These are phyloP conservation scores for Harpalus rubripes DNA, from an alignment of 2,888 invertebrate species.

Conservation along the genomic window DNA sequence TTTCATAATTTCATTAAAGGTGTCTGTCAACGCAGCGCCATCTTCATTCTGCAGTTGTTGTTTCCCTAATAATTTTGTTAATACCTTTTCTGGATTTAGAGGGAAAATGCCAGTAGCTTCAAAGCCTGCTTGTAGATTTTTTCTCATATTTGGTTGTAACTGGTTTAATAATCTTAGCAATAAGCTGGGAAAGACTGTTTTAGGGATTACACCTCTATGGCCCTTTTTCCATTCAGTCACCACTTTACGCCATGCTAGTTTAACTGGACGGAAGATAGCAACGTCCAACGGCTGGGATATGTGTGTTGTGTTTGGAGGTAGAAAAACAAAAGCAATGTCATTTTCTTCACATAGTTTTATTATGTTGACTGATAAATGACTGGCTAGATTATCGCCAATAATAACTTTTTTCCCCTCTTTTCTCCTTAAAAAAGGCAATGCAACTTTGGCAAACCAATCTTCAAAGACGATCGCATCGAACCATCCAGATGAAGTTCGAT, in stretches of 20 bases:
- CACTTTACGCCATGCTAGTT: no score
- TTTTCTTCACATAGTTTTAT: constrained; percentile 71
- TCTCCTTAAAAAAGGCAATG: constrained; percentile 69
- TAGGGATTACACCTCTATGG: background rate
- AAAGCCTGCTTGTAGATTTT: background rate
- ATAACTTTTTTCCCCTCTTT: constrained; percentile 68
- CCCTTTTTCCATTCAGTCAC: background rate
- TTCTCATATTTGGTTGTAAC: background rate
- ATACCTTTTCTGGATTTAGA: background rate
- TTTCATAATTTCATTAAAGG: background rate
- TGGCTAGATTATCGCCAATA: constrained; percentile 74
- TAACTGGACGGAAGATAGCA: background rate
- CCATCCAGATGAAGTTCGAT: constrained; percentile 74
- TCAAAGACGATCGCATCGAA: constrained; percentile 73
- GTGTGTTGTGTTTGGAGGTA: constrained; percentile 72
- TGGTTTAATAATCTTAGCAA: background rate
- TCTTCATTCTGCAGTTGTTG: background rate
- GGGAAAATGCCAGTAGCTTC: background rate
- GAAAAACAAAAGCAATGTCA: constrained; percentile 72
- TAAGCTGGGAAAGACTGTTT: background rate
- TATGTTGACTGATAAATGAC: constrained; percentile 71
- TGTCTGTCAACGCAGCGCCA: background rate
- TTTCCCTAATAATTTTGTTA: background rate
- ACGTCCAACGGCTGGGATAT: constrained; percentile 72
- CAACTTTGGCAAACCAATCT: constrained; percentile 72